phyloP scores from a whole-genome alignment of 1,140 invertebrate species.

The Riptortus pedestris region DNA sequence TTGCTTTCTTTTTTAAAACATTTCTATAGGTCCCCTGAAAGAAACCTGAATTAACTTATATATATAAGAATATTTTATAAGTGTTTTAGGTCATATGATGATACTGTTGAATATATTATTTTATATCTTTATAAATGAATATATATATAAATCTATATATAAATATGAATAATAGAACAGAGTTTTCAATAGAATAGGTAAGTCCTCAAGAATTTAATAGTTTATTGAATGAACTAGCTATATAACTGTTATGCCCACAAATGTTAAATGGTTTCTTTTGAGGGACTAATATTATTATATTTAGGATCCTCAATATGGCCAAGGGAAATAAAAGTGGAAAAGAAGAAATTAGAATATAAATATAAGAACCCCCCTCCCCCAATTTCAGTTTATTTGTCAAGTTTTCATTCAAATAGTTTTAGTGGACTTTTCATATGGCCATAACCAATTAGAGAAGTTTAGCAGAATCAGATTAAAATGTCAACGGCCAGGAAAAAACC shows the following conservation, averaged over 20 bases:
- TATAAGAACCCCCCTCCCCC: no score
- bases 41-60: slow-evolving; percentile 3
- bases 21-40: slow-evolving; percentile 14
- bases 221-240: neutral
- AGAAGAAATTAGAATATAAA: no score
- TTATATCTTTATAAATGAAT: slow-evolving; percentile 13
- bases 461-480: no score
- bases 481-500: no score
- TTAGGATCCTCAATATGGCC: slow-evolving; percentile 8
- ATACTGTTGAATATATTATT: slow-evolving; percentile 8
- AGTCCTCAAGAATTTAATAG: neutral
- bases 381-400: no score
- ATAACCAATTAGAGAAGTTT: no score
- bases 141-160: neutral
- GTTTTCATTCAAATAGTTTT: no score
- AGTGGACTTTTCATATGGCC: no score
- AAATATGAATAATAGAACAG: neutral
- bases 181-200: slow-evolving; percentile 1
- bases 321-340: neutral
- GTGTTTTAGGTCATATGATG: neutral
- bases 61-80: neutral
- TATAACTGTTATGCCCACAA: neutral
- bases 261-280: slow-evolving; percentile 1
- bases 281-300: slow-evolving; percentile 6
- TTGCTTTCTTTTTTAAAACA: slow-evolving; percentile 21